Base-by-base conservation (phyloP, 2,113 vertebrate species). In the Cairina moschata region DNA sequence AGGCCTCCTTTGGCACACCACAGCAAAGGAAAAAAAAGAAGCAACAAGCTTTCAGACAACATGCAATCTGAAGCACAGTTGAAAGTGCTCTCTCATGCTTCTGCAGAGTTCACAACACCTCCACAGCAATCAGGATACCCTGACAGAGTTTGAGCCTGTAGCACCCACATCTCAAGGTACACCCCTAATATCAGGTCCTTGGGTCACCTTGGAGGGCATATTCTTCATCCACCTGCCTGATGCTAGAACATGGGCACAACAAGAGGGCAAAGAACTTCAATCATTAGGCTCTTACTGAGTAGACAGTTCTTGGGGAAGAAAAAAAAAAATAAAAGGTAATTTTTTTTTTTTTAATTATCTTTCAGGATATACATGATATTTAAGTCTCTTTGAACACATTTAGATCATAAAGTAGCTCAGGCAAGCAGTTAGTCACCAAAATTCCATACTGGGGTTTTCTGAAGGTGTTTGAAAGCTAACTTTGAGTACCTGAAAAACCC, bases 31-130 rank as follows among this genome's bases (percentile, higher is more conserved):
- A 42, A 59, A 40, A 40, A 40, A 36, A 71, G 9, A 52, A 81
- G 36, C 13, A 36, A 26, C 8, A 26, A 28, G 21, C 48, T 58
- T 23, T 55, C 15, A 66, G 23, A 50, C 17, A 73, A 31, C 8
- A 60, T 60, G 56, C n/a, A 50, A 48, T 31, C 28, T 2, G 1
- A 83, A 86, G 28, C 32, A 63, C 31, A 14, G 60, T 11, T 1
- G 0, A 59, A 69, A 79, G 34, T 1, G 0, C 4, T 6, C 2
- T 29, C 26, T 58, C 13, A 34, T 50, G n/a, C 66, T 73, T 67
- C 66, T 78, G 20, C 42, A 54, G 29, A 46, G 32, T 14, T 80
- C 26, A 36, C n/a, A 71, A 44, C 17, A 71, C 46, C 26, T 18
- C 11, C 52, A 36, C 26, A 55, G 31, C 58, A 34, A 56, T 60